A percentile compares a stretch with the other conserved stretches of the same genome.
These are phyloP conservation scores for Pseudomyrmex flavicornis DNA, from an alignment of 1,140 invertebrate species.

Conservation along the genomic window DNA sequence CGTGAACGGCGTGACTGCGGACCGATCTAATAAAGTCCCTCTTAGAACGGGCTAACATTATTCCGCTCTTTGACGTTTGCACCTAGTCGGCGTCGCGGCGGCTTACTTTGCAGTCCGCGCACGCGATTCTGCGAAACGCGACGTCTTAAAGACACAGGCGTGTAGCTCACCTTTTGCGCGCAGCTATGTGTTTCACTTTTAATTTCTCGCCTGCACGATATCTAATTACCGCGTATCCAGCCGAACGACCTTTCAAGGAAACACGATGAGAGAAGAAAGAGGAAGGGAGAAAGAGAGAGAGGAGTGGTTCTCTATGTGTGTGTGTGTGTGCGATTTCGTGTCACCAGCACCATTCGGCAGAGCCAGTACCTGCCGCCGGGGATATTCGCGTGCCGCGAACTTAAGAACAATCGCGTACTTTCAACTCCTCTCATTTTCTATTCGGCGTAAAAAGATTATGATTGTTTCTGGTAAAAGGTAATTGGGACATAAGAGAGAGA, in stretches of 20 bases:
- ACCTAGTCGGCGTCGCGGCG: constrained; percentile 63
- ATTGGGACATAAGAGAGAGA: constrained; percentile 25
- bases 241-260: constrained; percentile 50
- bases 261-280: constrained; percentile 8
- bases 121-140: constrained; percentile 51
- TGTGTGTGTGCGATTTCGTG: constrained; percentile 42
- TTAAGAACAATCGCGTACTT: constrained; percentile 46
- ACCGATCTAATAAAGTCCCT: constrained; percentile 72
- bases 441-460: constrained; percentile 49
- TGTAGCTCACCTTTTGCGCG: constrained; percentile 41
- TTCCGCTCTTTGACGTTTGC: constrained; percentile 73
- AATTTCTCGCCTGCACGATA: constrained; percentile 61
- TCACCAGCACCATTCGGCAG: constrained; percentile 37
- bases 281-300: not conserved
- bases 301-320: not conserved
- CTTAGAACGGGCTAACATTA: constrained; percentile 66
- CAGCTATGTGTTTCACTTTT: constrained; percentile 52
- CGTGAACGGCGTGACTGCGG: constrained; percentile 63
- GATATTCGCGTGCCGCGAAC: constrained; percentile 49
- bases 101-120: constrained; percentile 39
- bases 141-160: constrained; percentile 48
- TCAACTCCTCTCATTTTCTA: constrained; percentile 27
- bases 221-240: constrained; percentile 48
- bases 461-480: constrained; percentile 46
- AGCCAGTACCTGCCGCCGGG: constrained; percentile 46